Percentiles rank a stretch among this genome's conserved stretches.
Evolutionary conservation across 1,140 invertebrate species (phyloP).

Genomic region (Brachionus sp.): DNA sequence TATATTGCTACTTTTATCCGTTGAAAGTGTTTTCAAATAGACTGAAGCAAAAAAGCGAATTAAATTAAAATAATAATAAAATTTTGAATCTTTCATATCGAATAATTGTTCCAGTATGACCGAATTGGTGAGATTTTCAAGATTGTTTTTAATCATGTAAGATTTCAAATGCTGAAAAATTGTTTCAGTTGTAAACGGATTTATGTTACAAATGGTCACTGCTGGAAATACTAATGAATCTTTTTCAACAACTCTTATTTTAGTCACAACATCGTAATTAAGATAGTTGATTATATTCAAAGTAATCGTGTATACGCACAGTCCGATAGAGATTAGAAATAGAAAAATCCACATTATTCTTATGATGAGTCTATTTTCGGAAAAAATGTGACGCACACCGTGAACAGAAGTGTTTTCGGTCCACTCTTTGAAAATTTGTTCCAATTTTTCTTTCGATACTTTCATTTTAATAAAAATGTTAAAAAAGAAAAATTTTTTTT

Average conservation of each 20-base stretch:
- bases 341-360: not conserved
- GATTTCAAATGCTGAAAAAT: not conserved
- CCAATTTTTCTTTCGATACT: not conserved
- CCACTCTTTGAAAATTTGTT: not conserved
- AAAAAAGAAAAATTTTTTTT: not conserved
- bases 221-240: not conserved
- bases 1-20: not conserved
- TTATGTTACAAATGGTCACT: not conserved
- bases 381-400: not conserved
- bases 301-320: not conserved
- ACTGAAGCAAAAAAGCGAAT: not conserved
- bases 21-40: not conserved
- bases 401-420: not conserved
- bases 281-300: not conserved
- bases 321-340: not conserved
- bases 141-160: not conserved
- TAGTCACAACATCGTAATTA: not conserved
- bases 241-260: not conserved
- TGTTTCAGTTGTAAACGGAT: not conserved
- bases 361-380: not conserved
- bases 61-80: not conserved
- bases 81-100: not conserved
- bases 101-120: not conserved
- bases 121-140: not conserved
- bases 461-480: not conserved